A percentile compares a stretch with the other conserved stretches of the same genome.
Conservation (phyloP, 2,888 invertebrate genomes). For the Rhabditophanes sp. region DNA sequence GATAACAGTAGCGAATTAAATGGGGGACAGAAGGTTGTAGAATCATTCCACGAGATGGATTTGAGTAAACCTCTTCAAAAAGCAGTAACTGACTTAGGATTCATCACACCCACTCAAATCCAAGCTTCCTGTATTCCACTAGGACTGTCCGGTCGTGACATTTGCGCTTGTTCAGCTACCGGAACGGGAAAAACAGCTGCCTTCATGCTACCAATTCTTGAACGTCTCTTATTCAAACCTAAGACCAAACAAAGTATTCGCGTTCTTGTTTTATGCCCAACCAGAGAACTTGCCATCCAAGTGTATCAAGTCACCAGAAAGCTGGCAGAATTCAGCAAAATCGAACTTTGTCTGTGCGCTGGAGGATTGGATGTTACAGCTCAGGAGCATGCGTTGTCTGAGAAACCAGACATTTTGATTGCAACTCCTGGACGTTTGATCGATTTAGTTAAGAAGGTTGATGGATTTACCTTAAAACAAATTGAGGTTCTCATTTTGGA, state of each 20-base stretch:
- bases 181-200: slow-evolving; percentile 89
- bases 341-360: slow-evolving; percentile 43
- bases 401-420: slow-evolving; percentile 86
- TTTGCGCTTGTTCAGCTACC: slow-evolving; percentile 95
- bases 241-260: slow-evolving; percentile 55
- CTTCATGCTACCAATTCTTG: slow-evolving; percentile 89
- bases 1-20: not conserved
- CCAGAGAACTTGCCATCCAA: slow-evolving; percentile 88
- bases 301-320: slow-evolving; percentile 85
- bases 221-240: slow-evolving; percentile 73
- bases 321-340: slow-evolving; percentile 64
- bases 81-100: slow-evolving; percentile 71
- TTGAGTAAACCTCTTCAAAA: slow-evolving; percentile 79
- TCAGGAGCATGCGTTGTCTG: slow-evolving; percentile 53
- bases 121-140: slow-evolving; percentile 86
- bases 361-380: slow-evolving; percentile 49
- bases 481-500: slow-evolving; percentile 66
- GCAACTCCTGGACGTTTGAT: slow-evolving; percentile 94
- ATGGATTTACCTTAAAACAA: slow-evolving; percentile 67
- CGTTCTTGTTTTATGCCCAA: slow-evolving; percentile 84
- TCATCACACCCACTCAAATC: slow-evolving; percentile 84
- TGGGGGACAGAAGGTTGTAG: slow-evolving; percentile 11
- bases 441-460: slow-evolving; percentile 86
- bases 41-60: slow-evolving; percentile 69
- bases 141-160: slow-evolving; percentile 69